Percentiles rank a stretch among this genome's conserved stretches.
Evolutionary conservation across 2,888 invertebrate species (phyloP).

Genomic region (Enchytraeus crypticus): DNA sequence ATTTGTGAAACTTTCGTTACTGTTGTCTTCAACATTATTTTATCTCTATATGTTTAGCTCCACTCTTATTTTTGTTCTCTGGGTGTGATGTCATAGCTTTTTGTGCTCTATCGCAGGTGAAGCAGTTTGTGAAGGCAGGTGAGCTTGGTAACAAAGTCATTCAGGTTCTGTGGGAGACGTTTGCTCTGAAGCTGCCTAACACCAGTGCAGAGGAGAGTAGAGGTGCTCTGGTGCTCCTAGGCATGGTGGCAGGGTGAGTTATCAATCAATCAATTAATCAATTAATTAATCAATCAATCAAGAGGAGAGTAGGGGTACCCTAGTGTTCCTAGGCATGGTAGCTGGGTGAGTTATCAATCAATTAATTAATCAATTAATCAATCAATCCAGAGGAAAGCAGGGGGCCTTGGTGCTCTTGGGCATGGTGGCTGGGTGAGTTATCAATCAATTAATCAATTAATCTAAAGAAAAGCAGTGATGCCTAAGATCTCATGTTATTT

Average conservation of each 20-base stretch:
- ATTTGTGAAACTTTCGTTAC: no score
- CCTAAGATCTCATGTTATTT: no score
- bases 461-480: no score
- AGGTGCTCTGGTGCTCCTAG: conserved; percentile 66
- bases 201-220: conserved; percentile 64
- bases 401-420: conserved; percentile 68
- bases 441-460: no score
- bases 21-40: no score
- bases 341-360: conserved; percentile 53
- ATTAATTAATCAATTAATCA: no score
- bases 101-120: conserved; percentile 45
- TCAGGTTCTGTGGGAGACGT: conserved; percentile 74
- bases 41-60: neutral
- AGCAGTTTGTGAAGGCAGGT: conserved; percentile 57
- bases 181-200: conserved; percentile 62
- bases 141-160: conserved; percentile 51
- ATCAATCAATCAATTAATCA: no score
- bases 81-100: neutral
- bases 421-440: conserved; percentile 60
- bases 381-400: conserved; percentile 64
- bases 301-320: conserved; percentile 64
- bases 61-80: no score
- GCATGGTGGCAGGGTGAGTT: conserved; percentile 62
- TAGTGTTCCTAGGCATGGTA: conserved; percentile 70
- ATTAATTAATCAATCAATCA: no score